Evolutionary conservation across 2,797 vertebrate species (phyloP).

Genomic region (Salmo trutta): DNA sequence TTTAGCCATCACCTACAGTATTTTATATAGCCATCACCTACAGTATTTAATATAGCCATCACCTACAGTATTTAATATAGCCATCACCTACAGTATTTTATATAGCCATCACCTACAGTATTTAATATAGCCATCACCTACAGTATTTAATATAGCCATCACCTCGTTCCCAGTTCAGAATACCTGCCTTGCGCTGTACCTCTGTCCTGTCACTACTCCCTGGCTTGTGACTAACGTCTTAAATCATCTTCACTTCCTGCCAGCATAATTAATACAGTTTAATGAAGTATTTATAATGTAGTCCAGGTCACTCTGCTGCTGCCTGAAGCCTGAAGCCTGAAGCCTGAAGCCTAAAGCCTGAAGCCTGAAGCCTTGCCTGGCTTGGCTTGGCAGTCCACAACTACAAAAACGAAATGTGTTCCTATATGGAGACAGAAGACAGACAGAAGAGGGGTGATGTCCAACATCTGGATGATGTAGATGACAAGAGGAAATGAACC

Average conservation of each 20-base stretch:
- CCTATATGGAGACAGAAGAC: constrained; percentile 15
- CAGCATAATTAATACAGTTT: constrained; percentile 7
- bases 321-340: too few relatives aligned
- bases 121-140: too few relatives aligned
- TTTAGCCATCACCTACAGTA: too few relatives aligned
- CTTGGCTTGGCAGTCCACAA: background rate
- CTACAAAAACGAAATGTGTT: constrained; percentile 13
- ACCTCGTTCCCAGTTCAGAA: background rate
- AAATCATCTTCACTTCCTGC: constrained; percentile 10
- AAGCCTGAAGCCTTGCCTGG: background rate
- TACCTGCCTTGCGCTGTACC: background rate
- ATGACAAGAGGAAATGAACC: constrained; percentile 2
- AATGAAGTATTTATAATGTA: constrained; percentile 22
- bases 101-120: too few relatives aligned
- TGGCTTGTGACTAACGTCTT: constrained; percentile 2
- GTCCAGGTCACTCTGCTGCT: background rate
- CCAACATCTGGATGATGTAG: constrained; percentile 46
- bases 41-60: too few relatives aligned
- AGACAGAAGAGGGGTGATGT: constrained; percentile 20
- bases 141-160: background rate
- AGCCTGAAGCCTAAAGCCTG: background rate
- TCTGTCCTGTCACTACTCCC: background rate
- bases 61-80: too few relatives aligned
- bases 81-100: too few relatives aligned
- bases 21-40: too few relatives aligned